Base-by-base conservation (phyloP, 2,113 vertebrate genomes). In the Pyxicephalus adspersus region DNA sequence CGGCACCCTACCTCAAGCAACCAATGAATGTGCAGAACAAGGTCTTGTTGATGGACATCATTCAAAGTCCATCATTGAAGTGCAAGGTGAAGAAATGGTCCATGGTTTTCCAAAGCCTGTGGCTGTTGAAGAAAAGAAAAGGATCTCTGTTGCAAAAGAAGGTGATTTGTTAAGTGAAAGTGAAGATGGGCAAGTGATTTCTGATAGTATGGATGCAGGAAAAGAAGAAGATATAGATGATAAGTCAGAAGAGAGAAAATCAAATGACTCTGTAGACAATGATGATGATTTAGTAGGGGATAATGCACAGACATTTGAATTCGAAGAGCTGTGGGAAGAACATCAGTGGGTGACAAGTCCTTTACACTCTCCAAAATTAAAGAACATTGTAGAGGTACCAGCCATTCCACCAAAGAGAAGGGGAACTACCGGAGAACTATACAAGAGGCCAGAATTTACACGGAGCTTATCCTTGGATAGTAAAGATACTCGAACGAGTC, bases 311-410 rank as follows among this genome's bases (percentile, higher is more conserved):
- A 93, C 94, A 77, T 90, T 97, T 83, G 97, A 99, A 84, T 88
- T 95, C 85, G 94, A 96, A 76, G 97, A 98, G 80, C 93, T 96
- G 1, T 98, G 96, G 96, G 97, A 99, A 66, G 96, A 98, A 67
- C 95, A 96, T 79, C 94, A 96, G 80, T 99, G 97, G 97, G 97
- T 99, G 22, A 99, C 97, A 0, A 99, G 97, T 76, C 97, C 97
- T 1, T 94, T 99, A 13, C 97, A 99, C 85, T 96, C 96, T 1
- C 96, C 96, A 0, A 97, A 95, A 54, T 86, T 96, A 77, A 95
- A 95, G 84, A 91, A 94, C 61, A 71, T 90, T 50, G 92, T 95
- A 2, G 89, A 90, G 17, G 83, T 77, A 18, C 86, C 86, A 26
- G 87, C 83, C 22, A 65, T 88, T 65, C 88, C 85, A 19, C n/a